Conservation (phyloP, 2,888 invertebrate species). For the Schizaphis graminum region DNA sequence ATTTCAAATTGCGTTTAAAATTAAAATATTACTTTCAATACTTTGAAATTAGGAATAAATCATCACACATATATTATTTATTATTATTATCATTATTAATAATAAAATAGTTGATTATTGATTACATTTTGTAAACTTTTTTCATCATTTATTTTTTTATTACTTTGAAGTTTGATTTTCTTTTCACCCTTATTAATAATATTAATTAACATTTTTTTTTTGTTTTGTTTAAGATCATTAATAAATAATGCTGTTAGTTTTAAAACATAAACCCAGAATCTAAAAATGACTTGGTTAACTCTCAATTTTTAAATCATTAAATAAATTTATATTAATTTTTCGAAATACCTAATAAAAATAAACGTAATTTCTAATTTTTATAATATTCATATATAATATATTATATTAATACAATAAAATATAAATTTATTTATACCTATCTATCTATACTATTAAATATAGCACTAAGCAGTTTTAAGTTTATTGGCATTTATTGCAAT, state of each 20-base stretch:
- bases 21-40: not conserved
- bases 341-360: not conserved
- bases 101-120: not conserved
- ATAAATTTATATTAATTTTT: not conserved
- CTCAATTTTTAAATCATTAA: not conserved
- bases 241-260: slow-evolving; percentile 19
- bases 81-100: not conserved
- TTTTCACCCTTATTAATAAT: not conserved
- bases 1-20: not conserved
- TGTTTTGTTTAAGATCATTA: not conserved
- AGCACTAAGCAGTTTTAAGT: too few relatives aligned
- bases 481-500: too few relatives aligned
- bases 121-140: not conserved
- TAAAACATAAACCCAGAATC: not conserved
- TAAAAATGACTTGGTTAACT: not conserved
- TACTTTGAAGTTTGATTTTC: not conserved
- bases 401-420: too few relatives aligned
- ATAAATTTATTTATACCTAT: too few relatives aligned
- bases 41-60: not conserved
- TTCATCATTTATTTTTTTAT: not conserved
- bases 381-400: not conserved
- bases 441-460: too few relatives aligned
- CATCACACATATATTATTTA: not conserved
- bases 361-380: not conserved
- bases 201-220: not conserved